Evolutionary conservation across 2,797 vertebrate genomes (phyloP).

Genomic region (Etheostoma nigrum): DNA sequence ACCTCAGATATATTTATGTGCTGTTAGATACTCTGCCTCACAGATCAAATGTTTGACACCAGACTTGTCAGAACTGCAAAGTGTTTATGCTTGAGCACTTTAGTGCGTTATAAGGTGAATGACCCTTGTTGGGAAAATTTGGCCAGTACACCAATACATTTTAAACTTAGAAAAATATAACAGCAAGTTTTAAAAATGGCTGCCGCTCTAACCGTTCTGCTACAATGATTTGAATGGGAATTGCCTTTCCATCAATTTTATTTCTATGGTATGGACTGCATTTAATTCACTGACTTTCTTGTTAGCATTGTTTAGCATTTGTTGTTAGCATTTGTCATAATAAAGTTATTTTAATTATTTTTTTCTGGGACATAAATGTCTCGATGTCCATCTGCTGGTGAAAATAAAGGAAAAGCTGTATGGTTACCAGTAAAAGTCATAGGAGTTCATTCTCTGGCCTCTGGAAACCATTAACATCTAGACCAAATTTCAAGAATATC

Average conservation of each 20-base stretch:
- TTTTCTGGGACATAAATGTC: background rate
- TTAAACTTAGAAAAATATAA: background rate
- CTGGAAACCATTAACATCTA: background rate
- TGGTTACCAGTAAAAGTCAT: too few relatives aligned
- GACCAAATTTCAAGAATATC: background rate
- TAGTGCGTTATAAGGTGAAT: background rate
- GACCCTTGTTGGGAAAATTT: background rate
- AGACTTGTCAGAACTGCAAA: background rate
- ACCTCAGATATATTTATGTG: background rate
- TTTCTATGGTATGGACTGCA: background rate
- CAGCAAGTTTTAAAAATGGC: background rate
- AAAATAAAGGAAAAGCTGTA: too few relatives aligned
- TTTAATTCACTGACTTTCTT: background rate
- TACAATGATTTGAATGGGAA: too few relatives aligned
- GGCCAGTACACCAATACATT: background rate
- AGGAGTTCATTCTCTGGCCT: too few relatives aligned
- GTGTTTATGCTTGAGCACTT: background rate
- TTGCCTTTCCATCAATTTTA: too few relatives aligned
- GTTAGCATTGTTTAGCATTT: background rate
- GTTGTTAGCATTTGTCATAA: background rate
- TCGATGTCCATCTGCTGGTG: too few relatives aligned
- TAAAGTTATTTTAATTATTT: background rate
- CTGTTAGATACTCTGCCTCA: background rate
- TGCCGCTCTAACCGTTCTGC: too few relatives aligned
- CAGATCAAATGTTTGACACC: background rate